Evolutionary conservation across 2,888 invertebrate genomes (phyloP).

Genomic region (Auanema sp.): DNA sequence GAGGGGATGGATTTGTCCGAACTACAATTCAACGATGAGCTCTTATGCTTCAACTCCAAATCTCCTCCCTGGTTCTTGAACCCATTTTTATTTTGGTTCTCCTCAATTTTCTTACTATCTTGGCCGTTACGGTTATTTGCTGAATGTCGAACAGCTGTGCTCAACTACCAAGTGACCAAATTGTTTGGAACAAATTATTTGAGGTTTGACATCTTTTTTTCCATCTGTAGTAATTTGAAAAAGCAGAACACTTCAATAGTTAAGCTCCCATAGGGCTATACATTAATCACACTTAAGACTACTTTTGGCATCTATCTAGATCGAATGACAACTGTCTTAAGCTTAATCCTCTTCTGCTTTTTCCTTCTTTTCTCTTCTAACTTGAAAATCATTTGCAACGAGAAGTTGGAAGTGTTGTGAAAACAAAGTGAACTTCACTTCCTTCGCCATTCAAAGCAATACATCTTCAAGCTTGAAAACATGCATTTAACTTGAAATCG

Average conservation of each 20-base stretch:
- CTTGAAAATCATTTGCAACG: no score
- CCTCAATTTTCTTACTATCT: slow-evolving; percentile 77
- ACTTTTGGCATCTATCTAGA: no score
- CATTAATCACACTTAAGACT: no score
- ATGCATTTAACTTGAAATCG: neutral
- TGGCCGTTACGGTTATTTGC: slow-evolving; percentile 79
- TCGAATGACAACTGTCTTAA: neutral
- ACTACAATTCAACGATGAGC: slow-evolving; percentile 34
- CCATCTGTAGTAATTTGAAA: no score
- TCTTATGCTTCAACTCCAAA: slow-evolving; percentile 34
- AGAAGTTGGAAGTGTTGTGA: neutral
- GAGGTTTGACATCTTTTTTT: slow-evolving; percentile 37
- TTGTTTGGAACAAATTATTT: slow-evolving; percentile 71
- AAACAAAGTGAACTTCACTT: neutral
- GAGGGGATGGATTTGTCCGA: slow-evolving; percentile 77
- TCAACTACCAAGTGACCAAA: slow-evolving; percentile 76
- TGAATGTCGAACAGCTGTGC: slow-evolving; percentile 80
- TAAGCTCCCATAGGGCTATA: no score
- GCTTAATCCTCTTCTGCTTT: neutral
- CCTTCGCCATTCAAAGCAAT: no score
- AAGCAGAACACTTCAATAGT: no score
- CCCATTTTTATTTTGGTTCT: slow-evolving; percentile 77
- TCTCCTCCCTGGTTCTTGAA: slow-evolving; percentile 67
- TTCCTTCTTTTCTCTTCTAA: neutral
- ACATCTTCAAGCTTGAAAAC: no score